Evolutionary conservation across 2,888 invertebrate genomes (phyloP), one percentile per base, ranked within the genome.

Genomic region (Tryphoninae sp.): DNA sequence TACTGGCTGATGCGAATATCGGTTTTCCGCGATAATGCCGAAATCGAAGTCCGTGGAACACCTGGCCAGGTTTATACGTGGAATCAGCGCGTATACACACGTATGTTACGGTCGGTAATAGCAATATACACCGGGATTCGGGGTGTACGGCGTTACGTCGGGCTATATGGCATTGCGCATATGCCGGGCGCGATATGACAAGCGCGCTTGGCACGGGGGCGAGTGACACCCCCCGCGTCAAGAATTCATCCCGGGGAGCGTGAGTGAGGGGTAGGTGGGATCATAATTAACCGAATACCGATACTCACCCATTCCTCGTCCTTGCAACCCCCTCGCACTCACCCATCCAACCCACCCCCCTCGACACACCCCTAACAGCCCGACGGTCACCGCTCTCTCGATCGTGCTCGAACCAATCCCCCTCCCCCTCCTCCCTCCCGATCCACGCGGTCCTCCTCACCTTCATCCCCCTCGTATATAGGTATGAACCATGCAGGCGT

Each of bases 221-320:
- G 87, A 86, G 87, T 88, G 90, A 90, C 90, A 89, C 90, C 89
- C 90, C 90, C 89, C 87, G 91, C 89, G 91, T 91, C 91, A 91
- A 90, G 91, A 92, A 92, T 92, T 92, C 91, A 90, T 89, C 89
- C 88, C 87, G 87, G 86, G 86, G 69, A 88, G 87, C 86, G 81
- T 74, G 80, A 59, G 49, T 51, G 53, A 53, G 64, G 53, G 69
- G 26, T 55, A 75, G 89, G 89, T 33, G 89, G 90, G 90, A 91
- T 89, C 90, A 91, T 91, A 91, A 91, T 91, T 91, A 91, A 91
- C 91, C 89, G 88, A 91, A 91, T 91, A 91, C 91, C 91, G 90
- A 91, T 91, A 91, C 88, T 90, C 89, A 86, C 88, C 90, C 87
- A 86, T 87, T 87, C 84, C 83, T 87, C 87, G 74, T 55, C 58